These are phyloP conservation scores for Hippocampus abdominalis DNA, from an alignment of 2,113 vertebrate genomes.

Conservation along the genomic window DNA sequence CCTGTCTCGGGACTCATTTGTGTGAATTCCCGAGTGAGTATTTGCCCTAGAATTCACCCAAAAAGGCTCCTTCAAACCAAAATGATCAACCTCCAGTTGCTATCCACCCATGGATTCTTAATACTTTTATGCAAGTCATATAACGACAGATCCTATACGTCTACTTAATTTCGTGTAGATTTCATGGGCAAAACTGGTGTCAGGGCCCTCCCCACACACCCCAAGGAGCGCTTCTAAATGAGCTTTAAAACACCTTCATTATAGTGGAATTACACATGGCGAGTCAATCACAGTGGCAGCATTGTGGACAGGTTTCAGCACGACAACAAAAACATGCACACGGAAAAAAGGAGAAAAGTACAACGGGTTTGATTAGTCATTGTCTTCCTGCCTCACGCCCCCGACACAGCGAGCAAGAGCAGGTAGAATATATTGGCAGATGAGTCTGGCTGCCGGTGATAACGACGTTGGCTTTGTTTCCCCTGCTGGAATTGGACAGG, in stretches of 20 bases:
- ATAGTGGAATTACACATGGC: background rate
- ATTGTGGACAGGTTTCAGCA: slow-evolving; percentile 22
- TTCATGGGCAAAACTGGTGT: background rate
- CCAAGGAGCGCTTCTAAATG: background rate
- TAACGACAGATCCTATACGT: too few relatives aligned
- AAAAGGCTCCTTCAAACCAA: too few relatives aligned
- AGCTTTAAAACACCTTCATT: background rate
- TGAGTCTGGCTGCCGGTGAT: slow-evolving; percentile 56
- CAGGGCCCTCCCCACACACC: background rate
- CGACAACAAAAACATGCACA: slow-evolving; percentile 17
- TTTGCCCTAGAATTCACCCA: too few relatives aligned
- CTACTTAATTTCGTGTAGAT: background rate
- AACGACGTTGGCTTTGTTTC: slow-evolving; percentile 67
- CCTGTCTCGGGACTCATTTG: too few relatives aligned
- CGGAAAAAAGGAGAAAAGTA: slow-evolving; percentile 11
- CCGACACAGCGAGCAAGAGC: slow-evolving; percentile 36
- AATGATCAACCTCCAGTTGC: background rate
- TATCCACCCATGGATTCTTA: background rate
- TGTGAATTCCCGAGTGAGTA: too few relatives aligned
- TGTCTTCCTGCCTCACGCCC: slow-evolving; percentile 41
- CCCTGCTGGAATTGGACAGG: slow-evolving; percentile 56
- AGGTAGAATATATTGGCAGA: slow-evolving; percentile 58
- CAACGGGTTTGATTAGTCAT: slow-evolving; percentile 52
- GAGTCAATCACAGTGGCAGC: slow-evolving; percentile 19
- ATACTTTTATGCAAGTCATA: background rate